A percentile compares a stretch with the other conserved stretches of the same genome.
Conservation (phyloP, 2,888 invertebrate genomes). For the Metellina segmentata region DNA sequence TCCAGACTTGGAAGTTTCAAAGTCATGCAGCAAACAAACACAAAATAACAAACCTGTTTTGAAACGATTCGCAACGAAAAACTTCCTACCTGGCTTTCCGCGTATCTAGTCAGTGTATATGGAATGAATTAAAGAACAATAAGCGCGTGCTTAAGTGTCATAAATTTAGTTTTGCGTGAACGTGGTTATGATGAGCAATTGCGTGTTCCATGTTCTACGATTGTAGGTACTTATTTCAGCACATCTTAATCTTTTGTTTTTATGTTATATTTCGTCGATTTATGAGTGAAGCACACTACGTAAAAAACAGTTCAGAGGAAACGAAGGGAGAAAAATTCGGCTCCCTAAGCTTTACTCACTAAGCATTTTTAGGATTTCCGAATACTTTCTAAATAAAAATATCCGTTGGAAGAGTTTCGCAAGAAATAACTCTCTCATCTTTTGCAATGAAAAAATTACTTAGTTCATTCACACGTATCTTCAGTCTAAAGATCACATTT, state of each 20-base stretch:
- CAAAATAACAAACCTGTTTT: neutral
- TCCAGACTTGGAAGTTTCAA: too few species aligned
- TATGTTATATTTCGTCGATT: neutral
- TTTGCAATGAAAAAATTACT: too few species aligned
- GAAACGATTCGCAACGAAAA: neutral
- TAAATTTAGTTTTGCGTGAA: neutral
- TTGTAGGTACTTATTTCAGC: neutral
- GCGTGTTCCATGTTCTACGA: neutral
- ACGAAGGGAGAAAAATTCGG: too few species aligned
- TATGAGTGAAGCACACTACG: too few species aligned
- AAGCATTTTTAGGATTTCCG: too few species aligned
- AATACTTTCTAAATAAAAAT: too few species aligned
- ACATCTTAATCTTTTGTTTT: neutral
- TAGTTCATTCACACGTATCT: too few species aligned
- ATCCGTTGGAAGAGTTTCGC: too few species aligned
- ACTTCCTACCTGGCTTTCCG: neutral
- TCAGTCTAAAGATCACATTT: too few species aligned
- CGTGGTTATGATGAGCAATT: neutral
- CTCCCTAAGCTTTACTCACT: too few species aligned
- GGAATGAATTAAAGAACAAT: neutral
- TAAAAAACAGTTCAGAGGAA: too few species aligned
- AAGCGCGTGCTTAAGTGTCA: neutral
- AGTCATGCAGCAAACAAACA: neutral
- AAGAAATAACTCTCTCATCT: too few species aligned
- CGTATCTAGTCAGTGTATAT: neutral